Evolutionary conservation across 1,140 invertebrate species (phyloP), one percentile per base, ranked within the genome.

Genomic region (Nebria ingens): DNA sequence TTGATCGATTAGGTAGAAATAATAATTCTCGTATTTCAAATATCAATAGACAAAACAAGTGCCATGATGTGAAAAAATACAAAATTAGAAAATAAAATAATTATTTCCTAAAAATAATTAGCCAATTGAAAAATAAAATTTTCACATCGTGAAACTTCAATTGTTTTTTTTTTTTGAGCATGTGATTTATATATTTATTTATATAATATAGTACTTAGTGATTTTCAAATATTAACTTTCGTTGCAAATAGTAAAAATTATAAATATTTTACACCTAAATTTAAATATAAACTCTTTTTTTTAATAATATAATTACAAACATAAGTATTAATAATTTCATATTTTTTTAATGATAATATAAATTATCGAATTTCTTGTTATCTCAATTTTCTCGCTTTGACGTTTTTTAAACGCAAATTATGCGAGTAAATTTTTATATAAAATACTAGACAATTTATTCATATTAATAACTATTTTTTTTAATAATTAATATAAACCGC

Each of bases 161-260:
- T 51, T 19, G 9, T 51, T 21, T 2, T 51, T n/a, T 19, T 51
- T 6, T 19, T 51, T 51, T 20, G 12, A 21, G 12, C 20, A 20
- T 52, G 9, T 52, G 19, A 20, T 52, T 9, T 52, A 15, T 6
- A 21, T 17, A n/a, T 20, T 20, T 23, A 52, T 20, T 52, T 52
- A 17, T 52, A 17, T 12, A 23, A 19, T 6, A 21, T 17, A 52
- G 4, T 20, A 20, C n/a, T 23, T 52, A 6, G 12, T 13, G 12
- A 20, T 52, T 21, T 15, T 53, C 9, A 53, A 53, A 53, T 38
- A 53, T 34, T 22, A n/a, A n/a, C n/a, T n/a, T n/a, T 23, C 52
- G 12, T 52, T 29, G 9, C 21, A 15, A 22, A 53, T 53, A 29
- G n/a, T 52, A 23, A n/a, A 21, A 21, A 19, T 13, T 52, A 52